Conservation (phyloP, 2,797 vertebrate species). For the Momotus momota region DNA sequence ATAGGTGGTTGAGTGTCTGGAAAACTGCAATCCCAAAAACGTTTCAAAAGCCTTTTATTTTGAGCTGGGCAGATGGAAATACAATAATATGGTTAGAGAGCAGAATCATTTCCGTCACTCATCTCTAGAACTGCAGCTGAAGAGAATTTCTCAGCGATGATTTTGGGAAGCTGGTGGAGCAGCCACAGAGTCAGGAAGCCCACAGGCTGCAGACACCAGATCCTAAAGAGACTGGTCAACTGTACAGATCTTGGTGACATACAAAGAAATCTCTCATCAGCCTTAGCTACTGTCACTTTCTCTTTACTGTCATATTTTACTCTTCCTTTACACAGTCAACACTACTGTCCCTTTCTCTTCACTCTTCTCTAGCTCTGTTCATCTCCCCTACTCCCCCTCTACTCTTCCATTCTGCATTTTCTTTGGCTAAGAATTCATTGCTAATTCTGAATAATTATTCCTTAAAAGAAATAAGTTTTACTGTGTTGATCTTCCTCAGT, state of each 20-base stretch:
- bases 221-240: background rate
- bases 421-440: background rate
- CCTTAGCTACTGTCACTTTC: background rate
- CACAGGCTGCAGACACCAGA: background rate
- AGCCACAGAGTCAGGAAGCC: background rate
- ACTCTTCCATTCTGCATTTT: background rate
- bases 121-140: background rate
- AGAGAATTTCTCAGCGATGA: background rate
- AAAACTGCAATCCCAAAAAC: conserved; percentile 30
- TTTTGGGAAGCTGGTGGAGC: background rate
- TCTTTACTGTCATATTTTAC: background rate
- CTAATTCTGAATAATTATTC: background rate
- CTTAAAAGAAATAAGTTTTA: background rate
- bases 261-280: background rate
- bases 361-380: background rate
- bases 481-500: background rate
- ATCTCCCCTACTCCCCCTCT: background rate
- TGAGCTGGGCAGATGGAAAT: background rate
- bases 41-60: conserved; percentile 53
- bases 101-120: background rate
- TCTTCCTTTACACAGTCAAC: background rate
- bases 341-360: background rate
- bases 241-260: background rate
- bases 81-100: background rate
- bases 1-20: conserved; percentile 31